These are phyloP conservation scores for Tenrec ecaudatus DNA, from an alignment of 2,113 vertebrate species.

Conservation along the genomic window DNA sequence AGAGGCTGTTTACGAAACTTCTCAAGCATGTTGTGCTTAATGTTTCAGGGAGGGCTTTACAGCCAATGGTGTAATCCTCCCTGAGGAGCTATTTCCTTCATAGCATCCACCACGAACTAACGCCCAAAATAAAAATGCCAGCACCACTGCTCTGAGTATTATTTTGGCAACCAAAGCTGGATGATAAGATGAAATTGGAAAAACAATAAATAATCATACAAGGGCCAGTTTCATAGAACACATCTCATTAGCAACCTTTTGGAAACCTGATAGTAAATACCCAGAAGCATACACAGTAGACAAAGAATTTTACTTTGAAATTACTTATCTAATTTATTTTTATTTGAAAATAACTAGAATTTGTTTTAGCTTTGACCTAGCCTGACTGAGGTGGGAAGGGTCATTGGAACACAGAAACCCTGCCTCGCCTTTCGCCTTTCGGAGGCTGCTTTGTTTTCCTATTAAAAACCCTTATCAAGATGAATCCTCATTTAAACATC, in stretches of 20 bases:
- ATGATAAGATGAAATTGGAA: slow-evolving; percentile 44
- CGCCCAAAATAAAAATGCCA: slow-evolving; percentile 16
- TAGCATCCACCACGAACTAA: neutral
- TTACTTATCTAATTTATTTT: slow-evolving; percentile 37
- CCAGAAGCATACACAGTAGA: slow-evolving; percentile 47
- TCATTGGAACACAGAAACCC: slow-evolving; percentile 40
- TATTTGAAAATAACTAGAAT: slow-evolving; percentile 46
- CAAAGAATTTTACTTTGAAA: slow-evolving; percentile 42
- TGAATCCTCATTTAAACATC: slow-evolving; percentile 31
- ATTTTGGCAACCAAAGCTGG: slow-evolving; percentile 40
- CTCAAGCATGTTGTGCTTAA: neutral
- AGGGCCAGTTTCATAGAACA: slow-evolving; percentile 11
- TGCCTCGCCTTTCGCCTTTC: slow-evolving; percentile 2
- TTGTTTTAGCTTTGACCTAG: slow-evolving; percentile 29
- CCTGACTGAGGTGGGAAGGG: neutral
- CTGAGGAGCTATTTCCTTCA: slow-evolving; percentile 49
- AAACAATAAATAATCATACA: slow-evolving; percentile 27
- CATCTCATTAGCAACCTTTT: slow-evolving; percentile 40
- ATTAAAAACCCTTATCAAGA: slow-evolving; percentile 54
- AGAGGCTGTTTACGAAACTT: slow-evolving; percentile 31
- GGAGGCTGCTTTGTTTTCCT: slow-evolving; percentile 2
- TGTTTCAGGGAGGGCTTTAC: slow-evolving; percentile 65
- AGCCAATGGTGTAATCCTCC: slow-evolving; percentile 58
- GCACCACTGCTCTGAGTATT: neutral
- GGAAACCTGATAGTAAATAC: slow-evolving; percentile 35